Evolutionary conservation across 1,140 invertebrate species (phyloP), one percentile per base, ranked within the genome.

Genomic region (Matsumurasca onukii): DNA sequence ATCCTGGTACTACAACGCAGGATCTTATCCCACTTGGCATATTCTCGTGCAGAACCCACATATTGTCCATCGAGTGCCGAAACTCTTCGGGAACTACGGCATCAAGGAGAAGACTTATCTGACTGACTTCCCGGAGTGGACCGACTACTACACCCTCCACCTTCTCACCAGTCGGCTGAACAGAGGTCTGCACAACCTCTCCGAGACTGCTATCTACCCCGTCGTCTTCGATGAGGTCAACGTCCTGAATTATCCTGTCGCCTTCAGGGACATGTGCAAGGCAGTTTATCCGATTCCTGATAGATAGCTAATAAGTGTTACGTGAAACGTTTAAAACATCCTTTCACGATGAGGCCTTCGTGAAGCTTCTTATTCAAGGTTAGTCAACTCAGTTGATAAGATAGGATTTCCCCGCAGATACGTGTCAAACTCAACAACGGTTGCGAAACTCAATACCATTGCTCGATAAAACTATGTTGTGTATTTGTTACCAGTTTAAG

Each of bases 1-100:
- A 15, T 31, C 63, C 12, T 78, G 77, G 76, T 78, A 77, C 63
- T 79, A 77, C 68, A 78, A 78, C 68, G 77, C 75, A 0, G 77
- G 76, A 2, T 57, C 74, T 34, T 52, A 59, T 13, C 76, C 76
- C 1, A 77, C 76, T 0, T 45, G 69, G 30, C 31, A 67, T 13
- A 72, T 78, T 15, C 68, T 78, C 15, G 31, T 71, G 13, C 59
- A 71, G 22, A 31, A 66, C 22, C 77, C 77, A 9, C 12, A 73
- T 31, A 34, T 77, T 5, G 70, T 76, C 13, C 77, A 78, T 62
- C 57, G 75, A n/a, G 74, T 76, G 15, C 68, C 67, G 25, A 49
- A 69, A 13, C 66, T 74, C n/a, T 76, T 77, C 62, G 76, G 75
- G 3, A 73, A 75, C 30, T 69, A 72, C 67, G 63, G 57, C 25